Percentiles rank a stretch among this genome's conserved stretches.
Evolutionary conservation across 2,113 vertebrate species (phyloP).

Genomic region (Heterocephalus glaber): DNA sequence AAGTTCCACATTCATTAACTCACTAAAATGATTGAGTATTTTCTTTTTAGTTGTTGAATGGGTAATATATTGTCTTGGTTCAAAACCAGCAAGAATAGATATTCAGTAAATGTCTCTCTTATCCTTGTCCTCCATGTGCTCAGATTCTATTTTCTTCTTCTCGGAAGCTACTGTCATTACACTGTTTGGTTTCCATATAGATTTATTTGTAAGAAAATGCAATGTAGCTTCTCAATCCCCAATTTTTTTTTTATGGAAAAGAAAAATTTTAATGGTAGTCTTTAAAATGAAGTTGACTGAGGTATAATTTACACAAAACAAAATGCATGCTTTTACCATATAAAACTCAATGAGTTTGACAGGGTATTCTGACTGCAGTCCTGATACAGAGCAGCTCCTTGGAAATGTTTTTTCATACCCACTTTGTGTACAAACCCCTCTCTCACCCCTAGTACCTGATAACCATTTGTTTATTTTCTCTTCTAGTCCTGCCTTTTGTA

Average conservation of each 20-base stretch:
- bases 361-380: not conserved
- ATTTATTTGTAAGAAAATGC: not conserved
- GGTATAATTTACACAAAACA: not conserved
- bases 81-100: not conserved
- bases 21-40: not conserved
- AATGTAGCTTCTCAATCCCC: not conserved
- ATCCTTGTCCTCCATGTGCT: not conserved
- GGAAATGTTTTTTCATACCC: not conserved
- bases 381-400: not conserved
- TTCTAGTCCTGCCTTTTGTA: not conserved
- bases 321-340: not conserved
- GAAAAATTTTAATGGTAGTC: not conserved
- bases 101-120: not conserved
- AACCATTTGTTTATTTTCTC: not conserved
- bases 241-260: slow-evolving; percentile 20
- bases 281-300: not conserved
- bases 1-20: not conserved
- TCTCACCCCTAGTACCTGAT: not conserved
- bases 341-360: not conserved
- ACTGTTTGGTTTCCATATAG: not conserved
- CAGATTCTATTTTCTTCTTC: not conserved
- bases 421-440: not conserved
- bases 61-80: not conserved
- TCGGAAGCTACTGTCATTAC: not conserved
- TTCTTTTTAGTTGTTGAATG: not conserved